Percentiles rank a stretch among this genome's conserved stretches.
Evolutionary conservation across 2,888 invertebrate species (phyloP).

Genomic region (Hanleya hanleyi): DNA sequence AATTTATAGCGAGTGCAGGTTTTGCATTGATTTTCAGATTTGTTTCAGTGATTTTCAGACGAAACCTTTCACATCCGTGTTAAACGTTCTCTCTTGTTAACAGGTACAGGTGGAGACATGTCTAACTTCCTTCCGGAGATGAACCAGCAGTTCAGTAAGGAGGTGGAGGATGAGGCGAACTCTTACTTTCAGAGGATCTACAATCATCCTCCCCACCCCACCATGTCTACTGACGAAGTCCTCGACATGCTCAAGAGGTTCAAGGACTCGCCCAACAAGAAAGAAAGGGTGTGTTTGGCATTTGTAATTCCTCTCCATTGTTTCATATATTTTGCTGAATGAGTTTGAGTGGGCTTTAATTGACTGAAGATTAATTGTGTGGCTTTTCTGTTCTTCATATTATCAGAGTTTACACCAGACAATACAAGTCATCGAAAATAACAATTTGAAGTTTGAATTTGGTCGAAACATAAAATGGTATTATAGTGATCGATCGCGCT

Average conservation of each 20-base stretch:
- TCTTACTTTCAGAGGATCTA: constrained; percentile 99
- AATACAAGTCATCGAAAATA: no score
- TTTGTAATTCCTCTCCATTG: background rate
- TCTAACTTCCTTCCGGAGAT: constrained; percentile 78
- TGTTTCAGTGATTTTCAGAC: no score
- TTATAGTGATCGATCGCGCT: no score
- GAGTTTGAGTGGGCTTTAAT: no score
- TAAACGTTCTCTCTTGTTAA: no score
- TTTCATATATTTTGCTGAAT: background rate
- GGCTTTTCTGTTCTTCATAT: no score
- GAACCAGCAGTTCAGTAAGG: constrained; percentile 86
- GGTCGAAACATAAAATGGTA: no score
- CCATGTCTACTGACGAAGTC: constrained; percentile 95
- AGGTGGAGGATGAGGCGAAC: constrained; percentile 99
- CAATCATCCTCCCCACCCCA: constrained; percentile 90
- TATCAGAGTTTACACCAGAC: no score
- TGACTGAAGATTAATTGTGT: no score
- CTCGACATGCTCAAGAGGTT: constrained; percentile 96
- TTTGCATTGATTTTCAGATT: constrained; percentile 43
- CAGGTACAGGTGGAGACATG: constrained; percentile 44
- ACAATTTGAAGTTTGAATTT: no score
- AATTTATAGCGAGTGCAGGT: no score
- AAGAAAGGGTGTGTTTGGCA: constrained; percentile 79
- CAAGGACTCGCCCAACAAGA: constrained; percentile 89
- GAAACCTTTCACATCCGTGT: background rate